A percentile compares a stretch with the other conserved stretches of the same genome.
Conservation (phyloP, 2,888 invertebrate genomes). For the Dyspetes luteomarginatus region DNA sequence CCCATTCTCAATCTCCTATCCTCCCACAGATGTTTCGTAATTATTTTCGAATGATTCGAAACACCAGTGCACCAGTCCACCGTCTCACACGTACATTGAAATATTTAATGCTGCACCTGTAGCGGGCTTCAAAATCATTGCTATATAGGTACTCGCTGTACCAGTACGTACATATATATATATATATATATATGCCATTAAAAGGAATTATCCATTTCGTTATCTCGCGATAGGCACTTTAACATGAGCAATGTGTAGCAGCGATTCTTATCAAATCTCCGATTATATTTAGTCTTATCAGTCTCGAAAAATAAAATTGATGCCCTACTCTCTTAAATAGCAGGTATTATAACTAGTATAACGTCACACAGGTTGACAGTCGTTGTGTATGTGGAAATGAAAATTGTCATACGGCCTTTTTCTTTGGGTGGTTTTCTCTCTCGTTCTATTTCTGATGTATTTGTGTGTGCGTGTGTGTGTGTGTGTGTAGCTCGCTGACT, state of each 20-base stretch:
- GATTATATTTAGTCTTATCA: constrained; percentile 50
- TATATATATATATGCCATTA: not conserved
- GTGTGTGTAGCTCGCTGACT: not conserved
- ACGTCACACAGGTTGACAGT: constrained; percentile 48
- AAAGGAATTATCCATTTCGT: constrained; percentile 52
- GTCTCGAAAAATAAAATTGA: constrained; percentile 9
- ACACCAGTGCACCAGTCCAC: too few relatives aligned
- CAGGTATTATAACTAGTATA: constrained; percentile 39
- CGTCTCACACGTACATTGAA: not conserved
- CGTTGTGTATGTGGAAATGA: constrained; percentile 23
- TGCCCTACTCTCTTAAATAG: constrained; percentile 16
- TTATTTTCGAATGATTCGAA: constrained; percentile 13
- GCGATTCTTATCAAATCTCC: constrained; percentile 38
- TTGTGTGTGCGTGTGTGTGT: not conserved
- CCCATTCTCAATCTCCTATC: not conserved
- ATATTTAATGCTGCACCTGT: constrained; percentile 36
- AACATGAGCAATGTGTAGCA: constrained; percentile 4
- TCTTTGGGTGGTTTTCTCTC: constrained; percentile 30
- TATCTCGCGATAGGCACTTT: constrained; percentile 37
- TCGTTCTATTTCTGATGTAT: not conserved
- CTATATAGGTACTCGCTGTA: too few relatives aligned
- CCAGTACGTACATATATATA: not conserved
- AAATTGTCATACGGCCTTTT: constrained; percentile 37
- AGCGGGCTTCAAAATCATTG: too few relatives aligned
- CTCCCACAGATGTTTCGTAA: constrained; percentile 32